These are phyloP conservation scores for Meriones unguiculatus DNA, from an alignment of 2,113 vertebrate genomes.

Conservation along the genomic window DNA sequence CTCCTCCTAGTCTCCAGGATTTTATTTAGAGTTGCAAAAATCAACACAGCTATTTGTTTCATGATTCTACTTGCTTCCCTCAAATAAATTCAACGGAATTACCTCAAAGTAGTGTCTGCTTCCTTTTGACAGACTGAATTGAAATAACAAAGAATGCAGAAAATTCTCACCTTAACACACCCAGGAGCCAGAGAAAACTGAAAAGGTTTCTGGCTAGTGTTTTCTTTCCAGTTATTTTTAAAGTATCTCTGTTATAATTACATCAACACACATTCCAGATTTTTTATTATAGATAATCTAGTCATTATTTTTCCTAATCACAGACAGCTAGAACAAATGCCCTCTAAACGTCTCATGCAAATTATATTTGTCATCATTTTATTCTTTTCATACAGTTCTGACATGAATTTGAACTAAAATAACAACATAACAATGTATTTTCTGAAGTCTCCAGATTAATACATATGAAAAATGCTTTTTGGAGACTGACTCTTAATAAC, in stretches of 20 bases:
- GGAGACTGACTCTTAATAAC: background rate
- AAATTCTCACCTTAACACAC: background rate
- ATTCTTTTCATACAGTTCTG: background rate
- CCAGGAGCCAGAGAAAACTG: background rate
- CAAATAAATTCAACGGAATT: conserved; percentile 20
- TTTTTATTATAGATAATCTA: background rate
- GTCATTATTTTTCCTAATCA: background rate
- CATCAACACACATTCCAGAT: background rate
- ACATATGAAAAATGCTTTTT: background rate
- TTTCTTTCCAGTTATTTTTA: background rate
- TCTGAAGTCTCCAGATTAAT: background rate
- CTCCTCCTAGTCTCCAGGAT: background rate
- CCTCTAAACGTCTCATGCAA: background rate
- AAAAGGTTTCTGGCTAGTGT: background rate
- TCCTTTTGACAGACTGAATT: background rate
- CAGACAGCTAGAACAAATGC: background rate
- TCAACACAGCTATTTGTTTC: background rate
- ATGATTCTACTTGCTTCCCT: background rate
- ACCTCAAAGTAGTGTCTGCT: background rate
- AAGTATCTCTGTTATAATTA: background rate
- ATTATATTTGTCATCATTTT: background rate
- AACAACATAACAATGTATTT: background rate
- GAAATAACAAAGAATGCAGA: background rate
- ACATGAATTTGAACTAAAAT: background rate
- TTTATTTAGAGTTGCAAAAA: background rate